Conservation (phyloP, 2,113 vertebrate genomes). For the Cathartes aura region DNA sequence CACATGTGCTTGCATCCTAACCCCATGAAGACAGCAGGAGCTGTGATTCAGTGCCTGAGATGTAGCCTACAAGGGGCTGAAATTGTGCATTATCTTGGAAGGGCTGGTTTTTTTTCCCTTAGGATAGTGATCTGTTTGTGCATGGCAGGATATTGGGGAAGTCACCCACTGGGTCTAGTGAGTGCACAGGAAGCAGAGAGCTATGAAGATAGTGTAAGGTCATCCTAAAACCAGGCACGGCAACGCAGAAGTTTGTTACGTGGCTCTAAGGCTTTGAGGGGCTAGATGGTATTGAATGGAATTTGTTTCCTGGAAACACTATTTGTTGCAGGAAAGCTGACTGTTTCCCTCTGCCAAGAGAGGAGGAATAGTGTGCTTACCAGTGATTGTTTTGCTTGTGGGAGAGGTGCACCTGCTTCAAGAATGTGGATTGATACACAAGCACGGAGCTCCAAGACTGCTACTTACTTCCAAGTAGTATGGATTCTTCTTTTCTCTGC, state of each 20-base stretch:
- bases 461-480: background rate
- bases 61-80: background rate
- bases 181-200: background rate
- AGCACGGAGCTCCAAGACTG: background rate
- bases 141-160: fast-evolving
- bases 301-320: background rate
- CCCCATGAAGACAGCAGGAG: background rate
- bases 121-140: background rate
- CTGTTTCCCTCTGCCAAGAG: background rate
- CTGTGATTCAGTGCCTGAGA: background rate
- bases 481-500: background rate
- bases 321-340: background rate
- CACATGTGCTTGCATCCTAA: background rate
- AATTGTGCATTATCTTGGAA: background rate
- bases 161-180: background rate
- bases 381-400: background rate
- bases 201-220: background rate
- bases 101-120: background rate
- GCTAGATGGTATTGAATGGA: background rate
- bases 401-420: background rate
- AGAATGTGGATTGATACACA: background rate
- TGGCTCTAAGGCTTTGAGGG: background rate
- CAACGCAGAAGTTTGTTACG: background rate
- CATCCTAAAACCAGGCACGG: background rate
- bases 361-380: background rate